These are phyloP conservation scores for Oxytorus armatus DNA, from an alignment of 2,888 invertebrate genomes.

Conservation along the genomic window DNA sequence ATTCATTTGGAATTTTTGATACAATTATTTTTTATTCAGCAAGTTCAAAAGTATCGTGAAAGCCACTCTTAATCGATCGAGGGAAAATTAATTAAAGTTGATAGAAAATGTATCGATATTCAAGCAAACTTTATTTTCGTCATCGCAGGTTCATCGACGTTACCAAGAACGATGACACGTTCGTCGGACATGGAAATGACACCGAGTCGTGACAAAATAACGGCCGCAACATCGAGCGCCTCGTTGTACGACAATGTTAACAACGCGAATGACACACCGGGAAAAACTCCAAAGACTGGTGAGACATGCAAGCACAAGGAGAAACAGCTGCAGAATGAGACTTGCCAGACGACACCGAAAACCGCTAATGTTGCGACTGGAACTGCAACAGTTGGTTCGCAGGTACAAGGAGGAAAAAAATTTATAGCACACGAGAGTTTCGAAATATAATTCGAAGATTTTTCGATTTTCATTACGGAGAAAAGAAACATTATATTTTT, in stretches of 20 bases:
- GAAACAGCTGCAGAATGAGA: conserved; percentile 83
- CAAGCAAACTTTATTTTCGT: too few species aligned
- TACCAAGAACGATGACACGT: conserved; percentile 90
- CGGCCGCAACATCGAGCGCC: conserved; percentile 94
- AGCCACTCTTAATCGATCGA: not conserved
- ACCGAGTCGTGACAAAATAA: conserved; percentile 88
- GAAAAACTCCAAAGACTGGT: conserved; percentile 74
- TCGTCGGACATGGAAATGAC: conserved; percentile 89
- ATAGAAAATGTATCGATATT: too few species aligned
- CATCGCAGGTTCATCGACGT: conserved; percentile 91
- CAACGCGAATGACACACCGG: conserved; percentile 78
- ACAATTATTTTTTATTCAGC: too few species aligned
- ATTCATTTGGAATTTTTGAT: too few species aligned
- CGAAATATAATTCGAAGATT: not conserved
- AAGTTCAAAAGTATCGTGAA: too few species aligned
- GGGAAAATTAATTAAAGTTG: not conserved
- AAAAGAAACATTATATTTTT: too few species aligned
- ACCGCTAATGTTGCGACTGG: conserved; percentile 82
- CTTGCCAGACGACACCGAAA: conserved; percentile 83
- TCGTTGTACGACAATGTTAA: conserved; percentile 94
- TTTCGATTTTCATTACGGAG: not conserved
- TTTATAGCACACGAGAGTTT: not conserved
- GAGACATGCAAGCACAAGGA: conserved; percentile 84
- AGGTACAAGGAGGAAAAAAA: conserved; percentile 78
- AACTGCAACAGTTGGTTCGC: conserved; percentile 86